A percentile compares a stretch with the other conserved stretches of the same genome.
Conservation (phyloP, 2,797 vertebrate species). For the Fratercula arctica region DNA sequence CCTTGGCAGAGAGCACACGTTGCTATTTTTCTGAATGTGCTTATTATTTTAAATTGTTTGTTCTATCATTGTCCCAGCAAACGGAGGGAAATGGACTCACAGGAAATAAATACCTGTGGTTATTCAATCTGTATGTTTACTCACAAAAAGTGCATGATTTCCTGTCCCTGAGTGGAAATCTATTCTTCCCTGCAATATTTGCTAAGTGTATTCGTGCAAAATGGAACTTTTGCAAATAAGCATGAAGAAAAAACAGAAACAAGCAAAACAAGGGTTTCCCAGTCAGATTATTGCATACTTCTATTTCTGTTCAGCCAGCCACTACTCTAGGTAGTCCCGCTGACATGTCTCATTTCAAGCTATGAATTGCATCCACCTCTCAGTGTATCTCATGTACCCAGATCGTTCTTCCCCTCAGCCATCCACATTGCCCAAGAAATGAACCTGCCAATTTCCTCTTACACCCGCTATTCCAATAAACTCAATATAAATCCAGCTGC, state of each 20-base stretch:
- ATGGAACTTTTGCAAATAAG: background rate
- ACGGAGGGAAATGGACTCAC: background rate
- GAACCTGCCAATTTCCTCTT: background rate
- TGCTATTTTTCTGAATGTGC: background rate
- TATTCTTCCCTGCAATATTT: background rate
- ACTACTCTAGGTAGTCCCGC: background rate
- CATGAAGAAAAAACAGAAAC: background rate
- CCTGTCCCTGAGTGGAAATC: background rate
- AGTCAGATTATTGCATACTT: background rate
- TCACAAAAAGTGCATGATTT: background rate
- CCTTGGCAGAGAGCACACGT: background rate
- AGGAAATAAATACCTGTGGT: background rate
- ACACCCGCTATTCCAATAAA: background rate
- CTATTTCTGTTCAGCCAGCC: background rate
- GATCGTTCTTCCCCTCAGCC: background rate
- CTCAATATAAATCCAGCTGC: background rate
- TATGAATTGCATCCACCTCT: background rate
- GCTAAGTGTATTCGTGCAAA: background rate
- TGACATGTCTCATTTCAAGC: background rate
- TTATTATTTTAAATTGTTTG: background rate
- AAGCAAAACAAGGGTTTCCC: background rate
- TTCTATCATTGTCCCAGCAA: background rate
- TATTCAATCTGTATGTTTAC: background rate
- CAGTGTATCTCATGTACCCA: rapidly evolving
- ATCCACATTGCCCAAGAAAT: rapidly evolving